Evolutionary conservation across 2,797 vertebrate species (phyloP).

Genomic region (Cynopterus sphinx): DNA sequence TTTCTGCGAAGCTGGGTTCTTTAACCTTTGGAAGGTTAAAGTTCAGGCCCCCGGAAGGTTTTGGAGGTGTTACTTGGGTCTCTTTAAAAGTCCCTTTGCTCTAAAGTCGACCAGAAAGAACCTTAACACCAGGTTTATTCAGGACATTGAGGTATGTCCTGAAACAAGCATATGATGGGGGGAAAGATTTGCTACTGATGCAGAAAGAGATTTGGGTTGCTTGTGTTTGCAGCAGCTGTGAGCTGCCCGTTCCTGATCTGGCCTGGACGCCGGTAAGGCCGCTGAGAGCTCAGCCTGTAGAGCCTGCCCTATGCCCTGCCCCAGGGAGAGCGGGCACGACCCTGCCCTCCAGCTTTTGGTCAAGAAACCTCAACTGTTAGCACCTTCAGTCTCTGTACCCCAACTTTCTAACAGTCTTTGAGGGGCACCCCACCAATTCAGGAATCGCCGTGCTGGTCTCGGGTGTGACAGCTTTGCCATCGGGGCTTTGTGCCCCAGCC

Average conservation of each 20-base stretch:
- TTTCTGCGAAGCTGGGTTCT: background rate
- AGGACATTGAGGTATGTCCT: background rate
- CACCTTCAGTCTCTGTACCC: background rate
- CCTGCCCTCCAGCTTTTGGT: background rate
- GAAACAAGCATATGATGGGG: rapidly evolving
- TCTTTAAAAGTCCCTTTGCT: background rate
- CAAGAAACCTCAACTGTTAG: too few relatives aligned
- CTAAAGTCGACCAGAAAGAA: background rate
- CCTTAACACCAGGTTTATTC: background rate
- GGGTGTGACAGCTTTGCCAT: background rate
- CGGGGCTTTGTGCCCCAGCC: rapidly evolving
- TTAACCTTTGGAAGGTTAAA: background rate
- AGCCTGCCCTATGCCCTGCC: background rate
- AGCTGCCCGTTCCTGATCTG: background rate
- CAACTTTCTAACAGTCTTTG: background rate
- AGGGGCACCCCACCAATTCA: rapidly evolving
- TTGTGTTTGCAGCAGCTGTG: background rate
- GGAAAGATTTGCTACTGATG: background rate
- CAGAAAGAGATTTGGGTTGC: rapidly evolving
- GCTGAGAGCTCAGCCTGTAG: too few relatives aligned
- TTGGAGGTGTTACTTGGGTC: background rate
- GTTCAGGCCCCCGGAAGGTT: background rate
- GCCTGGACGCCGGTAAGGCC: background rate
- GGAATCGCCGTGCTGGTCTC: background rate
- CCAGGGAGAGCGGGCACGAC: background rate